Evolutionary conservation across 2,113 vertebrate species (phyloP).

Genomic region (Tenebrosternarchus preto): DNA sequence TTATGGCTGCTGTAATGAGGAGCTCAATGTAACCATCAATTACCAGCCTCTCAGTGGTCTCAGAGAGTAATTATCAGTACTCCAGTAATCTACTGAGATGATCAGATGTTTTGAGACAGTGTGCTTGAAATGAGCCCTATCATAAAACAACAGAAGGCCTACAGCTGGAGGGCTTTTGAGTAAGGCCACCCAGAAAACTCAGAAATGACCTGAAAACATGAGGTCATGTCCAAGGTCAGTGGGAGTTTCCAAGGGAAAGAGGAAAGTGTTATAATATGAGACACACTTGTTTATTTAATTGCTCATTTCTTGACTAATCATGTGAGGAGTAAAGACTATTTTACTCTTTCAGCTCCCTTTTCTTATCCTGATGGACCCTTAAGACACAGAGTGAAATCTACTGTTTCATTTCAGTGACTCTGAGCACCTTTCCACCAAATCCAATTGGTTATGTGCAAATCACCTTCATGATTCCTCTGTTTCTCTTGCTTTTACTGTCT

Average conservation of each 20-base stretch:
- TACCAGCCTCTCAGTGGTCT: constrained; percentile 2
- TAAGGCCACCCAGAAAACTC: not conserved
- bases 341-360: not conserved
- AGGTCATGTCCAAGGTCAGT: not conserved
- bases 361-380: not conserved
- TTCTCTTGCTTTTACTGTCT: too few relatives aligned
- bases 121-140: not conserved
- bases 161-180: not conserved
- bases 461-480: too few relatives aligned
- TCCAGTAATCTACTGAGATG: not conserved
- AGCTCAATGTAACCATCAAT: not conserved
- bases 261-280: not conserved
- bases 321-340: not conserved
- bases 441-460: too few relatives aligned
- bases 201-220: not conserved
- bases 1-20: not conserved
- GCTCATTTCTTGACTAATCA: not conserved
- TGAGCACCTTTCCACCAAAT: not conserved
- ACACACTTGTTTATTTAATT: not conserved
- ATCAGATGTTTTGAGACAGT: constrained; percentile 19
- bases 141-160: not conserved
- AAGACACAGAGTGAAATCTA: not conserved
- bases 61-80: not conserved
- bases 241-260: not conserved
- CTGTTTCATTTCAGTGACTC: not conserved